phyloP scores from a whole-genome alignment of 2,113 vertebrate species.

The Tapirus terrestris region DNA sequence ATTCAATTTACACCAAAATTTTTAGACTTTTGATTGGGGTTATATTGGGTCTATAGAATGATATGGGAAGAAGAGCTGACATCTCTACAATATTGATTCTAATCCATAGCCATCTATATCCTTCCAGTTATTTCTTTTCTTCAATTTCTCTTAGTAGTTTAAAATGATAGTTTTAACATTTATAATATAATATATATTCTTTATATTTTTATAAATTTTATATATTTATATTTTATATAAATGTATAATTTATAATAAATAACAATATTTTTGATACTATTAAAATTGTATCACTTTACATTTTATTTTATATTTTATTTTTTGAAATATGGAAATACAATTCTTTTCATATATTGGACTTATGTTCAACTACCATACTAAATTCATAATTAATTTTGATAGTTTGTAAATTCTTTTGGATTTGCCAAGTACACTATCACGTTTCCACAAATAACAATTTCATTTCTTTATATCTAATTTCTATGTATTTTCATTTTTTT shows the following conservation, averaged over 20 bases:
- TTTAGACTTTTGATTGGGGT: not conserved
- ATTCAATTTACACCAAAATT: not conserved
- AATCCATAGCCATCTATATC: not conserved
- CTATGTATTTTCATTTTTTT: not conserved
- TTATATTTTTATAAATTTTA: too few species aligned
- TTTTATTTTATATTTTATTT: not conserved
- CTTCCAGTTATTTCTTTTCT: not conserved
- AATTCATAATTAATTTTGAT: not conserved
- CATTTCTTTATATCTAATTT: not conserved
- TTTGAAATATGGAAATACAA: not conserved
- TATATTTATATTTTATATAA: too few species aligned
- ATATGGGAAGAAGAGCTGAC: not conserved
- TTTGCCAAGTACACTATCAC: not conserved
- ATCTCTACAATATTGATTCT: not conserved
- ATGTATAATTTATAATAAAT: too few species aligned
- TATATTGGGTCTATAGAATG: not conserved
- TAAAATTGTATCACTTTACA: not conserved
- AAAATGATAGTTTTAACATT: not conserved
- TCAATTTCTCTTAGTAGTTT: not conserved
- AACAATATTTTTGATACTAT: not conserved
- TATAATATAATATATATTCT: too few species aligned
- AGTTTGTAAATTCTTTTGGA: not conserved
- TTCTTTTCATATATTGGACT: not conserved
- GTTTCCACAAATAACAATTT: not conserved
- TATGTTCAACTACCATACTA: not conserved